phyloP scores from a whole-genome alignment of 2,888 invertebrate genomes.

The Achlya flavicornis region DNA sequence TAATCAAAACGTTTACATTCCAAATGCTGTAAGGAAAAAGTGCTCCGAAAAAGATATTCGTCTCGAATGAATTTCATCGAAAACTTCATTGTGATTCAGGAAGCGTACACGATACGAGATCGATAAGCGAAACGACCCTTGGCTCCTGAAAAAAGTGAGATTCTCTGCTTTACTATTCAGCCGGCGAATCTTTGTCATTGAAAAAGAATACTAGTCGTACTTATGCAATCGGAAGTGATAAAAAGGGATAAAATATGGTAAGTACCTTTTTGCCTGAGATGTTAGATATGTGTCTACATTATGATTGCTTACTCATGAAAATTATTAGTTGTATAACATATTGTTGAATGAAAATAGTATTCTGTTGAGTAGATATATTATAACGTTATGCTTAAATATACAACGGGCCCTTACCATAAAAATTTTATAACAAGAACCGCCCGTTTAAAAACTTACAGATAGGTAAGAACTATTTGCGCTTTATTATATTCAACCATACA shows the following conservation, averaged over 20 bases:
- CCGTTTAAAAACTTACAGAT: too few species aligned
- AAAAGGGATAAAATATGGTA: slow-evolving; percentile 62
- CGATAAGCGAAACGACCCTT: slow-evolving; percentile 69
- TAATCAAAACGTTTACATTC: slow-evolving; percentile 45
- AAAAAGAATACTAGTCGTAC: slow-evolving; percentile 63
- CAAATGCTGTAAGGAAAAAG: slow-evolving; percentile 40
- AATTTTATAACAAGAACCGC: too few species aligned
- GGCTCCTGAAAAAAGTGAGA: slow-evolving; percentile 64
- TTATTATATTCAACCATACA: too few species aligned
- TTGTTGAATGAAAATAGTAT: too few species aligned
- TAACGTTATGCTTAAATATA: too few species aligned
- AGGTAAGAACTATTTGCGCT: too few species aligned
- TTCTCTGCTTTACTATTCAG: slow-evolving; percentile 69
- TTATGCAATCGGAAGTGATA: slow-evolving; percentile 64
- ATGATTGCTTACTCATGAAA: too few species aligned
- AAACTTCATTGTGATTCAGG: slow-evolving; percentile 65
- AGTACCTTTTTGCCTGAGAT: slow-evolving; percentile 29
- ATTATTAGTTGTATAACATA: too few species aligned
- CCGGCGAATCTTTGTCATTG: slow-evolving; percentile 68
- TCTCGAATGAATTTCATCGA: slow-evolving; percentile 55
- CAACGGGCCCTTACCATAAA: too few species aligned
- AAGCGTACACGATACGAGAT: slow-evolving; percentile 65
- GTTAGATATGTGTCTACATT: slow-evolving; percentile 16
- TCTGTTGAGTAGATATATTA: too few species aligned
- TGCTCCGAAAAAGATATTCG: slow-evolving; percentile 45